Evolutionary conservation across 1,140 invertebrate species (phyloP).

Genomic region (Ooceraea biroi): DNA sequence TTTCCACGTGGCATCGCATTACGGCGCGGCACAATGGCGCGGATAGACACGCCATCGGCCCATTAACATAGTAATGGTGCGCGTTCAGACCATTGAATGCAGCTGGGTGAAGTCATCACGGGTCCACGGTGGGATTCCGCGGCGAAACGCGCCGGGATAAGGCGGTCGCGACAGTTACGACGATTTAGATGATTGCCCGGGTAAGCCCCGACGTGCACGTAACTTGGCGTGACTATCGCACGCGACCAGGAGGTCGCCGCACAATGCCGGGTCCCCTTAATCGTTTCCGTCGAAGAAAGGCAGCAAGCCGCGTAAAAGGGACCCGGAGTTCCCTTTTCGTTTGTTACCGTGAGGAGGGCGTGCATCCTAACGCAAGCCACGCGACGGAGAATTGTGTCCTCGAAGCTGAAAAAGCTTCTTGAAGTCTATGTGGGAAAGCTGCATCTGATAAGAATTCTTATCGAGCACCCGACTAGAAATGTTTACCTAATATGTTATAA

Average conservation of each 20-base stretch:
- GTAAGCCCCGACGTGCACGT: conserved; percentile 60
- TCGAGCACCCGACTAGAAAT: too few species aligned
- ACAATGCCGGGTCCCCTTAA: conserved; percentile 73
- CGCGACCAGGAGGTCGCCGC: conserved; percentile 74
- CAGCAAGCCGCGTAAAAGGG: conserved; percentile 22
- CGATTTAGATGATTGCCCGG: conserved; percentile 82
- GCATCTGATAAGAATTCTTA: too few species aligned
- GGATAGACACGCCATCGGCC: conserved; percentile 48
- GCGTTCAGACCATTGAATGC: conserved; percentile 14
- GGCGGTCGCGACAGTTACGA: conserved; percentile 73
- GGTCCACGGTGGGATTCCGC: conserved; percentile 34
- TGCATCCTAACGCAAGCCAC: conserved; percentile 72
- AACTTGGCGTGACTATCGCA: conserved; percentile 81
- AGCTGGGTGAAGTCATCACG: conserved; percentile 46
- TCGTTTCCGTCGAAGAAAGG: conserved; percentile 76
- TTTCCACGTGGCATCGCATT: conserved; percentile 36
- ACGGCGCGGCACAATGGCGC: conserved; percentile 39
- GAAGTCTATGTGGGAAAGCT: background rate
- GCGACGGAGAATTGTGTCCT: conserved; percentile 71
- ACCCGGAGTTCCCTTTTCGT: conserved; percentile 43
- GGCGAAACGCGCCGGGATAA: conserved; percentile 5
- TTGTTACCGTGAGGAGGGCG: conserved; percentile 57
- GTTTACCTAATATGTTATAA: too few species aligned
- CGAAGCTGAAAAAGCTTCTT: background rate
- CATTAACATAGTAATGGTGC: conserved; percentile 63